Conservation (phyloP, 2,113 vertebrate genomes). For the Aphyosemion australe region DNA sequence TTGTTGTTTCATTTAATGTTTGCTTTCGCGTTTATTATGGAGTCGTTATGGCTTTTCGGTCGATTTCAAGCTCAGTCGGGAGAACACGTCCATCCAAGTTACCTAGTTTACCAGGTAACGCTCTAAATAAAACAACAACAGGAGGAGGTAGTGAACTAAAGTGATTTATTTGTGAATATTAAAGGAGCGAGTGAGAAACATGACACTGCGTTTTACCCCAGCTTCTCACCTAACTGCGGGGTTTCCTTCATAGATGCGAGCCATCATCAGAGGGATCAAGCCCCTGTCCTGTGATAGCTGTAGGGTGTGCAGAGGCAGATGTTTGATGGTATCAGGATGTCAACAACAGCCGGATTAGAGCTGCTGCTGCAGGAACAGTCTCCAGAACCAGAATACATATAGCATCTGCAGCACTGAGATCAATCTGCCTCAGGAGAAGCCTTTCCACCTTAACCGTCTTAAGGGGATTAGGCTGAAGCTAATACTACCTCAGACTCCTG, state of each 20-base stretch:
- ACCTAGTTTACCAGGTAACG: not conserved
- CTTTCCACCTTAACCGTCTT: slow-evolving; percentile 46
- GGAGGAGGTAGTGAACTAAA: too few species aligned
- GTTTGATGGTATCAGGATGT: slow-evolving; percentile 60
- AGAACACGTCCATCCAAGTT: too few species aligned
- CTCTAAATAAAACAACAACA: not conserved
- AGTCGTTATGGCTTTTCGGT: not conserved
- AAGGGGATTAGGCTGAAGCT: slow-evolving; percentile 58
- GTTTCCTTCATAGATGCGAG: not conserved
- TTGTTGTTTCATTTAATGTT: too few species aligned
- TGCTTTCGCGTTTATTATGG: not conserved
- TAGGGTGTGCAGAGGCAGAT: slow-evolving; percentile 29
- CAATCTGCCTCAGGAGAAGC: slow-evolving; percentile 37
- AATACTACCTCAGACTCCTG: slow-evolving; percentile 26
- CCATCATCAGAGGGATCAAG: fast-evolving
- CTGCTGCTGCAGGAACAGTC: slow-evolving; percentile 27
- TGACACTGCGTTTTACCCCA: slow-evolving; percentile 7
- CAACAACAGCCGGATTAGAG: slow-evolving; percentile 71
- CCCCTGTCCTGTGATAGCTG: not conserved
- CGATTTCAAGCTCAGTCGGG: too few species aligned
- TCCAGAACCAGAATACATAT: slow-evolving; percentile 32
- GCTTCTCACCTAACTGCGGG: not conserved
- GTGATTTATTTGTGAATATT: too few species aligned
- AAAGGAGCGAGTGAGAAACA: not conserved
- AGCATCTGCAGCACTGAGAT: slow-evolving; percentile 44